Percentiles rank a stretch among this genome's conserved stretches.
Conservation (phyloP, 2,113 vertebrate species). For the Macquaria australasica region DNA sequence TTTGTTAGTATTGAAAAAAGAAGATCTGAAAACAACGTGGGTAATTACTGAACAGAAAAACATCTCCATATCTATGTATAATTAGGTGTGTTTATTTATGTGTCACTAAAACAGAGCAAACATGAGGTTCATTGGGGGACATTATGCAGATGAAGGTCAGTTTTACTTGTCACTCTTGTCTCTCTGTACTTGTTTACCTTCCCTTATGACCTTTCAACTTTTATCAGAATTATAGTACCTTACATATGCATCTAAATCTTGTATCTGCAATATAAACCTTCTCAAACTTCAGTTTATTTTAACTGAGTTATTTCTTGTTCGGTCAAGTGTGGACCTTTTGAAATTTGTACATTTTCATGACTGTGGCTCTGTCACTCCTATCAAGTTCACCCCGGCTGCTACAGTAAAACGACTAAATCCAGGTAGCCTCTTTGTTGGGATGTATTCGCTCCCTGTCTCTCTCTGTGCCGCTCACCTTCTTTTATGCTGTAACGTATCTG, state of each 20-base stretch:
- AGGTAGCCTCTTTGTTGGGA: background rate
- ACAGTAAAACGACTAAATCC: constrained; percentile 6
- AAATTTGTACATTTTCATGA: background rate
- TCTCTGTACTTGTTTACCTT: background rate
- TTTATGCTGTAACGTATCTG: constrained; percentile 33
- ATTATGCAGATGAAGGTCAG: background rate
- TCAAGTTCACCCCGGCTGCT: constrained; percentile 6
- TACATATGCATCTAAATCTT: background rate
- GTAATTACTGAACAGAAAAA: background rate
- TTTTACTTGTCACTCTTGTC: background rate
- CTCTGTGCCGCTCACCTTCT: background rate
- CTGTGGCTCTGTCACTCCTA: constrained; percentile 5
- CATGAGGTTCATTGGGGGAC: background rate
- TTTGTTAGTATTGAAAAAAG: background rate
- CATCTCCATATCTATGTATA: background rate
- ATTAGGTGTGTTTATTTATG: background rate
- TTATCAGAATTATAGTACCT: background rate
- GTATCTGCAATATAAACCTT: background rate
- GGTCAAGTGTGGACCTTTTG: too few relatives aligned
- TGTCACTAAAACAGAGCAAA: background rate
- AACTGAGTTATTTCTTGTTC: background rate
- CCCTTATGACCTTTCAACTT: background rate
- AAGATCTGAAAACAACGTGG: background rate
- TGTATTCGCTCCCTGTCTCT: background rate
- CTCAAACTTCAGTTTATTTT: background rate